Evolutionary conservation across 2,797 vertebrate species (phyloP).

Genomic region (Microctenopoma lineatum): DNA sequence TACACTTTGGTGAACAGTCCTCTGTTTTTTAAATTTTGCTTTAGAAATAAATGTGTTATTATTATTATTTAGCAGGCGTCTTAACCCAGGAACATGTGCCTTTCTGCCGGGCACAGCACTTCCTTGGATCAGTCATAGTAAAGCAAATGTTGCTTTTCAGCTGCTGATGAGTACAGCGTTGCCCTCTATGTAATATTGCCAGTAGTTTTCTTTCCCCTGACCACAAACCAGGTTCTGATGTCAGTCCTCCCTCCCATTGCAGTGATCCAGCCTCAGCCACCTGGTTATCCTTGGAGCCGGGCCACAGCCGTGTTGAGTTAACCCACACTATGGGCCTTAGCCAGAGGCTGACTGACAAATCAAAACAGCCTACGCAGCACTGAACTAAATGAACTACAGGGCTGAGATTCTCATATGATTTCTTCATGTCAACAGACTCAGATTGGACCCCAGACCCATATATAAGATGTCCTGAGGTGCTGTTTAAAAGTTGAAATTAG

Average conservation of each 20-base stretch:
- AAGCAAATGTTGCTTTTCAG: slow-evolving; percentile 47
- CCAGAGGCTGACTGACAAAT: slow-evolving; percentile 67
- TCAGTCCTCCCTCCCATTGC: slow-evolving; percentile 52
- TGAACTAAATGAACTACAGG: slow-evolving; percentile 61
- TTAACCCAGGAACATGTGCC: slow-evolving; percentile 9
- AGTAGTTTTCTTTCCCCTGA: slow-evolving; percentile 57
- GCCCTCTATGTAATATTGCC: slow-evolving; percentile 37
- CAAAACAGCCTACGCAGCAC: slow-evolving; percentile 28
- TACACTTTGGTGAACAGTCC: no score
- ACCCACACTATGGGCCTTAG: slow-evolving; percentile 52
- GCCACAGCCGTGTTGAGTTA: slow-evolving; percentile 64
- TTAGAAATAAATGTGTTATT: no score
- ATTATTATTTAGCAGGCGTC: not conserved
- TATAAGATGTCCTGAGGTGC: not conserved
- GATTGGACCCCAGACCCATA: not conserved
- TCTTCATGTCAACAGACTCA: slow-evolving; percentile 12
- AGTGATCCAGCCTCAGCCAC: slow-evolving; percentile 70
- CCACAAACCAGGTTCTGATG: slow-evolving; percentile 69
- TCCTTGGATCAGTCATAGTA: slow-evolving; percentile 26
- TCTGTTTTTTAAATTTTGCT: no score
- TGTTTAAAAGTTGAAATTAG: not conserved
- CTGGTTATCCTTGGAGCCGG: slow-evolving; percentile 76
- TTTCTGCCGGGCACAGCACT: slow-evolving; percentile 6
- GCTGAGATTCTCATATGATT: slow-evolving; percentile 1
- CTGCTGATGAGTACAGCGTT: slow-evolving; percentile 21